A percentile compares a stretch with the other conserved stretches of the same genome.
Conservation (phyloP, 2,113 vertebrate species). For the Isichthys henryi region DNA sequence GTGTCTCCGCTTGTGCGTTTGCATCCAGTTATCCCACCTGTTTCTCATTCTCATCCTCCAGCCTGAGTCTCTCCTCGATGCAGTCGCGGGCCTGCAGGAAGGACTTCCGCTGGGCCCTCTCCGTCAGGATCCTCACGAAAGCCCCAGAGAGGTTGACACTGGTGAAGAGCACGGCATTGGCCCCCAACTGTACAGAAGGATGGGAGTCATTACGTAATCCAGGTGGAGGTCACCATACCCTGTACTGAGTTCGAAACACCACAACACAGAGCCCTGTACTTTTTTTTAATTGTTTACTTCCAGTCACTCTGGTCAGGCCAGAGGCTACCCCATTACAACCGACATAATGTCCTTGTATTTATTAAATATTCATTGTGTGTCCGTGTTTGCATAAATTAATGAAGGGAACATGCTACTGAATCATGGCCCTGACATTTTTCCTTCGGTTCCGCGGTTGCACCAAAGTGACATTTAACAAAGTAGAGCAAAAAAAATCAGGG, state of each 20-base stretch:
- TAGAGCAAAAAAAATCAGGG: not conserved
- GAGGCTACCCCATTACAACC: not conserved
- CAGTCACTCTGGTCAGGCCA: not conserved
- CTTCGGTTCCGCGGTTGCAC: not conserved
- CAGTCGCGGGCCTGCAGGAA: conserved; percentile 90
- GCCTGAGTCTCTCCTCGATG: conserved; percentile 86
- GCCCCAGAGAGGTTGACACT: conserved; percentile 92
- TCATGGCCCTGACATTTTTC: not conserved
- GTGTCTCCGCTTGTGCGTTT: not conserved
- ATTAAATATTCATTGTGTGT: not conserved
- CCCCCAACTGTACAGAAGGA: conserved; percentile 72
- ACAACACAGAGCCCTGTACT: too few species aligned
- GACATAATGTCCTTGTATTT: not conserved
- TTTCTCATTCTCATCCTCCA: conserved; percentile 98
- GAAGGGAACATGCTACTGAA: not conserved
- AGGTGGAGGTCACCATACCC: not conserved
- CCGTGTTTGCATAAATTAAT: not conserved
- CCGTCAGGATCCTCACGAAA: conserved; percentile 87
- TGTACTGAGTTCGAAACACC: not conserved
- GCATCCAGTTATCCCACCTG: conserved; percentile 67
- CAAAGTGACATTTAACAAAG: conserved; percentile 11
- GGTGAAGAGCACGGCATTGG: conserved; percentile 87
- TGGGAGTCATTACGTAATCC: conserved; percentile 13
- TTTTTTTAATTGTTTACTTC: not conserved
- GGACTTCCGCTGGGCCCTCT: conserved; percentile 87